Conservation (phyloP, 1,140 invertebrate genomes). For the Geopemphigus sp. region DNA sequence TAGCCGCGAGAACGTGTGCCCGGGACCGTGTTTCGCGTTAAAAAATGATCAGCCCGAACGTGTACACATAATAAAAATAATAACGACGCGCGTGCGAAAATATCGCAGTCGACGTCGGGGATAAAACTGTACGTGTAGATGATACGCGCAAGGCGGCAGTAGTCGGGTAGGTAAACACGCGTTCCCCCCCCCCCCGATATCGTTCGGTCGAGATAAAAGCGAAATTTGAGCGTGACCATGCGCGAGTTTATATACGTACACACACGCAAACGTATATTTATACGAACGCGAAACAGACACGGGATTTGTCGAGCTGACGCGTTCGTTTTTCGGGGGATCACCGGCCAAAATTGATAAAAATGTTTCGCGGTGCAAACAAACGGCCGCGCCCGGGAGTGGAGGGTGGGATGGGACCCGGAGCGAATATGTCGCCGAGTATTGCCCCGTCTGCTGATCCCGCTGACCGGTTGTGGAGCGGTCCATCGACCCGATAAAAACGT, state of each 20-base stretch:
- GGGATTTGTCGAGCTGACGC: neutral
- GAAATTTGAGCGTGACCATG: too few relatives aligned
- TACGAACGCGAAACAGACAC: neutral
- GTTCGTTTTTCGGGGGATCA: conserved; percentile 1
- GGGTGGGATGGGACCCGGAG: too few relatives aligned
- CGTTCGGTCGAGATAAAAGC: neutral
- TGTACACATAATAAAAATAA: neutral
- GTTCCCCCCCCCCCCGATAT: too few relatives aligned
- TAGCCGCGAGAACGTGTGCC: too few relatives aligned
- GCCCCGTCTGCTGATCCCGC: too few relatives aligned
- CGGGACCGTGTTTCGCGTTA: neutral
- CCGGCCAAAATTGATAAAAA: conserved; percentile 29
- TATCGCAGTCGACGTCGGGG: neutral
- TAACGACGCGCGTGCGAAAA: neutral
- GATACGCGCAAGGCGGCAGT: too few relatives aligned
- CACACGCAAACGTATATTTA: neutral
- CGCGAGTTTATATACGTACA: neutral
- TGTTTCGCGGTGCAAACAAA: neutral
- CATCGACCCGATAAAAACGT: too few relatives aligned
- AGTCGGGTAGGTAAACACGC: too few relatives aligned
- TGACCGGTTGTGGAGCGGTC: too few relatives aligned
- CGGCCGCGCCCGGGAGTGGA: neutral
- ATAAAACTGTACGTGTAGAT: neutral
- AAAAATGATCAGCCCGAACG: conserved; percentile 19
- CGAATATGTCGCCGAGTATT: too few relatives aligned